These are phyloP conservation scores for Scalopus aquaticus DNA, from an alignment of 2,113 vertebrate genomes.

Conservation along the genomic window DNA sequence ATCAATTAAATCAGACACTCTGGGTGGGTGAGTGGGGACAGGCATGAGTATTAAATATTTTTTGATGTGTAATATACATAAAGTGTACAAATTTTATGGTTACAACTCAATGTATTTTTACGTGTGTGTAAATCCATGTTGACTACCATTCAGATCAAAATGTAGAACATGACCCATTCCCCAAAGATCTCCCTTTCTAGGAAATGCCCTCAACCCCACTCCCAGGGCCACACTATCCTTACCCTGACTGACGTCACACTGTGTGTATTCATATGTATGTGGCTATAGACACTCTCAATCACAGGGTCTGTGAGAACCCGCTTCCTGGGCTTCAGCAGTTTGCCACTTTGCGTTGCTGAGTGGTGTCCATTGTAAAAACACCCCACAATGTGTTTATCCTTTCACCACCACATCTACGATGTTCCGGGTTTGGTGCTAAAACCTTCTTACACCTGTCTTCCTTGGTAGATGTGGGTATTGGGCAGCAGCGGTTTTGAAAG, in stretches of 20 bases:
- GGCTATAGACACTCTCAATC: neutral
- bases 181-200: neutral
- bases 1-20: neutral
- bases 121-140: neutral
- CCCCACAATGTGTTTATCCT: neutral
- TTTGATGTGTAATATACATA: neutral
- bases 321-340: neutral
- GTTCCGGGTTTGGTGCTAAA: neutral
- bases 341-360: neutral
- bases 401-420: neutral
- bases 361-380: neutral
- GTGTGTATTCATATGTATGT: neutral
- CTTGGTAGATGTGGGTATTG: neutral
- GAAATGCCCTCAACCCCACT: neutral
- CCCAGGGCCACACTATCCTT: neutral
- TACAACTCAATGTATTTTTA: neutral
- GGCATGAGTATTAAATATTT: neutral
- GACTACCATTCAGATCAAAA: neutral
- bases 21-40: no score
- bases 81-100: neutral
- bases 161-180: neutral
- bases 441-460: neutral
- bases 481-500: neutral
- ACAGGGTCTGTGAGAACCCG: neutral
- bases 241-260: neutral